Evolutionary conservation across 2,113 vertebrate species (phyloP).

Genomic region (Tenebrosternarchus preto): DNA sequence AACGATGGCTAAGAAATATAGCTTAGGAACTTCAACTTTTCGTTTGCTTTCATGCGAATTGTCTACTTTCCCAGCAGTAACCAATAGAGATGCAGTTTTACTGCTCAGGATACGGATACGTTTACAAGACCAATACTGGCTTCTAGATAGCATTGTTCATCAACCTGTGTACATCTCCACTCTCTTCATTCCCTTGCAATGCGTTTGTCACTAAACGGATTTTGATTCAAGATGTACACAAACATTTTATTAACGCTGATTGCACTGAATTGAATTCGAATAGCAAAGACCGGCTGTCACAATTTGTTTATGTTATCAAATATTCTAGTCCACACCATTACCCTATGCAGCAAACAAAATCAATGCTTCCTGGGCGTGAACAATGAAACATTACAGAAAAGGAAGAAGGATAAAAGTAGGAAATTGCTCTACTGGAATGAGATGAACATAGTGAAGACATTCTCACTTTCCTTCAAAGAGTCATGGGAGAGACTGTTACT

Average conservation of each 20-base stretch:
- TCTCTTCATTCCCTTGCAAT: neutral
- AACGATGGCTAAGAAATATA: too few relatives aligned
- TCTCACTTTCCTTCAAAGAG: neutral
- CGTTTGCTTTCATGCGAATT: too few relatives aligned
- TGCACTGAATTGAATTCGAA: constrained; percentile 7
- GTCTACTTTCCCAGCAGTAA: neutral
- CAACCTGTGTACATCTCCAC: constrained; percentile 1
- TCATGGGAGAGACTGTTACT: neutral
- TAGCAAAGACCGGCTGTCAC: neutral
- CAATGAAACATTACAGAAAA: constrained; percentile 19
- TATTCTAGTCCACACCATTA: neutral
- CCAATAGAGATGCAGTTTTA: neutral
- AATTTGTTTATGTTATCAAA: constrained; percentile 6
- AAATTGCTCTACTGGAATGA: constrained; percentile 2
- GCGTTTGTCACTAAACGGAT: neutral
- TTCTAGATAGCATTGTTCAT: constrained; percentile 9
- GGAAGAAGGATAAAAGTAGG: neutral
- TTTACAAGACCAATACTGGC: neutral
- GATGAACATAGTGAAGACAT: neutral
- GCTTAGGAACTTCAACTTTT: too few relatives aligned
- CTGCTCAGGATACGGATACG: neutral
- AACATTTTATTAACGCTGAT: constrained; percentile 28
- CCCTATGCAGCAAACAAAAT: neutral
- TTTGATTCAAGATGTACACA: neutral
- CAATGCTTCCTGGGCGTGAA: neutral